Percentiles rank a stretch among this genome's conserved stretches.
Evolutionary conservation across 2,113 vertebrate species (phyloP).

Genomic region (Ceratotherium simum): DNA sequence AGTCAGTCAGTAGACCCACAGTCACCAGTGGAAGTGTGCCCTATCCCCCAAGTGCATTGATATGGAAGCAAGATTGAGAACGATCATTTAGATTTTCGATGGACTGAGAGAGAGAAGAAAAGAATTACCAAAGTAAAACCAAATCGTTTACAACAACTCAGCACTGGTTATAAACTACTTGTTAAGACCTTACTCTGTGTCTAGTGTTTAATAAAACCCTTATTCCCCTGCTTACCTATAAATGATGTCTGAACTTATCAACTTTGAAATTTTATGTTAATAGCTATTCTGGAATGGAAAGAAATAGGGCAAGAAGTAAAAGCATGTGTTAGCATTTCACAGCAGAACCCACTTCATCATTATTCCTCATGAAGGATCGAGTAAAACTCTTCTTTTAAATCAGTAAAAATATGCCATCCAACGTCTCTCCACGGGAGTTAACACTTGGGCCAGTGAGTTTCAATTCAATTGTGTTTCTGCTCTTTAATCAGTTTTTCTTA

Average conservation of each 20-base stretch:
- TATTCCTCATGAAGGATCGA: neutral
- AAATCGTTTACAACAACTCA: neutral
- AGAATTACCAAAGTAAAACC: constrained; percentile 1
- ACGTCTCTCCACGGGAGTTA: neutral
- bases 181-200: neutral
- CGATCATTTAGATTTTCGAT: neutral
- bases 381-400: neutral
- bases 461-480: constrained; percentile 40
- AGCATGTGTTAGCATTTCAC: neutral
- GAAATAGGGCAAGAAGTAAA: constrained; percentile 43
- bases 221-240: neutral
- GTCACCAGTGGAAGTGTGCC: neutral
- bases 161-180: neutral
- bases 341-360: neutral
- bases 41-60: neutral
- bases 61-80: neutral
- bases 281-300: constrained; percentile 25
- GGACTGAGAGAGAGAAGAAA: neutral
- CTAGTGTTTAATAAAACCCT: constrained; percentile 24
- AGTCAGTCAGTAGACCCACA: neutral
- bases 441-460: constrained; percentile 40
- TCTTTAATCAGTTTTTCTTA: constrained; percentile 70
- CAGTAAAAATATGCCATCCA: neutral
- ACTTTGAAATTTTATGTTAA: constrained; percentile 38
- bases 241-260: constrained; percentile 11